Base-by-base conservation (phyloP, 2,797 vertebrate genomes). In the Malurus splendens region DNA sequence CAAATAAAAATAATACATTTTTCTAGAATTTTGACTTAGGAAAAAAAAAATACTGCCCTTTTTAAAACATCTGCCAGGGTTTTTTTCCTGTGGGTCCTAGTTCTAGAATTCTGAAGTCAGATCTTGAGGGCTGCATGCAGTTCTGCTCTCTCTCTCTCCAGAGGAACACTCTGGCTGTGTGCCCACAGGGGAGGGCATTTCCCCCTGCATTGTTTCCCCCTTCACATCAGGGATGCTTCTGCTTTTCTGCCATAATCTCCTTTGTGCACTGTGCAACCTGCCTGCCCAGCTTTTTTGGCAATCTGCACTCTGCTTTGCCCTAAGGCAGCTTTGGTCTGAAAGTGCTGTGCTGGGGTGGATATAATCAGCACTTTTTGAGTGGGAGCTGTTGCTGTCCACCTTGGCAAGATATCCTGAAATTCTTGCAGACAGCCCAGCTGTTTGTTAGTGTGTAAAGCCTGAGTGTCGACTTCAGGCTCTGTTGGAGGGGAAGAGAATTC, bases 61-160 rank as follows among this genome's bases (percentile, higher is more conserved):
- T 6, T 18, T 55, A 51, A 66, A 90, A 51, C 0, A 0, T 13
- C n/a, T 62, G 24, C 3, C 5, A 66, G 15, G 5, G 1, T 0
- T 24, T 57, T 30, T 52, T 28, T 52, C 1, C 20, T 60, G 42
- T 60, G 7, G 5, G 5, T 68, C 16, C 18, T 79, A 7, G 18
- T 14, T 22, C 22, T 48, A 24, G 7, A 71, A 7, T 11, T 27
- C 76, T 33, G 44, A 64, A 57, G 20, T 60, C 25, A 70, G 15
- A 36, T 27, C 12, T 27, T 11, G 33, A 71, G 62, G 32, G 7
- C 23, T 82, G 23, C 2, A 0, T 32, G 45, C 12, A 15, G 11
- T n/a, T 52, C 44, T 56, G 16, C 28, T 86, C 6, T 6, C 18
- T 52, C 7, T 50, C 8, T 59, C 62, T 83, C 61, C 57, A 27